Evolutionary conservation across 1,140 invertebrate genomes (phyloP), one percentile per base, ranked within the genome.

Genomic region (Scaptomyza pallida): DNA sequence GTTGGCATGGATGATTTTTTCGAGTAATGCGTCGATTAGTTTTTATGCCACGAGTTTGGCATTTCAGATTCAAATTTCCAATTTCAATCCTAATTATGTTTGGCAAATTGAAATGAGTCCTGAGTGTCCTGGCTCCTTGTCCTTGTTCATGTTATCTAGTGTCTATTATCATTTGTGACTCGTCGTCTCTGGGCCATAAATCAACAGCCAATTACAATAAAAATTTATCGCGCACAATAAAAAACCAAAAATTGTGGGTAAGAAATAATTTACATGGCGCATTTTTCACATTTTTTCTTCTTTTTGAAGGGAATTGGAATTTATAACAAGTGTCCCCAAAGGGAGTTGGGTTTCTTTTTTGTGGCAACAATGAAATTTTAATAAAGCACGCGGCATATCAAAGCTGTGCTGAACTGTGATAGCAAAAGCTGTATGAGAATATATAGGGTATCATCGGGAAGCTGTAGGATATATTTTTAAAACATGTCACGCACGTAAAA

Each of bases 181-280:
- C 35, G 35, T 15, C 50, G 12, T 65, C 72, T 23, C 50, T 57
- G 63, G 69, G 37, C 77, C 81, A 86, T 85, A 86, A 85, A 85
- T 85, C 80, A 85, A 86, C 81, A 85, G 82, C 80, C 80, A 85
- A 85, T 85, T 85, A 85, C 80, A 85, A 85, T 86, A 85, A 80
- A 85, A 85, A 85, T 85, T 86, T 85, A 85, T 85, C 77, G 81
- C 86, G 81, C 81, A 85, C 81, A 85, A 85, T 86, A 86, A 81
- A 85, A 77, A 80, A 57, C 19, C 2, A 6, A 26, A 6, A 30
- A 30, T 26, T 65, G 60, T 37, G 68, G 44, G 59, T 67, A 77
- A 65, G 72, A 85, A 85, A 85, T 85, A 85, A 85, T 85, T 85
- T 85, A 86, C 80, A 85, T 85, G 77, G 76, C 64, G 81, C 81